phyloP scores from a whole-genome alignment of 1,140 invertebrate species.

The Brachionus calyciflorus region DNA sequence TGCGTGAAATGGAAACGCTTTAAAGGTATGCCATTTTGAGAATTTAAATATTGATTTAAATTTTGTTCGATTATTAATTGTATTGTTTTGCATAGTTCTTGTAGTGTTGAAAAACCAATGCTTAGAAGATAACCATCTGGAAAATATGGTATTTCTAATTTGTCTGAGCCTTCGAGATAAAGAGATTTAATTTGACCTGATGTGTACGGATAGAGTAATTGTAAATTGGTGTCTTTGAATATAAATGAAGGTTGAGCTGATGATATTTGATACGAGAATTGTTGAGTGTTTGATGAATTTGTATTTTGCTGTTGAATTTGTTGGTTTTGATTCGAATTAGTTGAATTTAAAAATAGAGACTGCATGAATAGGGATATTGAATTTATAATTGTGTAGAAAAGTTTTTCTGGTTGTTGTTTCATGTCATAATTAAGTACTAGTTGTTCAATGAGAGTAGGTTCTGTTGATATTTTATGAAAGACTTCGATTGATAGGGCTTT shows the following conservation, averaged over 20 bases:
- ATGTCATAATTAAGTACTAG: slow-evolving; percentile 73
- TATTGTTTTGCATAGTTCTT: slow-evolving; percentile 69
- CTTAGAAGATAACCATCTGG: slow-evolving; percentile 93
- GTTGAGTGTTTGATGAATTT: background rate
- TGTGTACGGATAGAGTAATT: slow-evolving; percentile 77
- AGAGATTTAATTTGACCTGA: slow-evolving; percentile 78
- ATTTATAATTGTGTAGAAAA: slow-evolving; percentile 87
- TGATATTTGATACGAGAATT: slow-evolving; percentile 24
- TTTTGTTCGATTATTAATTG: slow-evolving; percentile 53
- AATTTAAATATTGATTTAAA: background rate
- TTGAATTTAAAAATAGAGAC: slow-evolving; percentile 72
- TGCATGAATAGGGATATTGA: slow-evolving; percentile 91
- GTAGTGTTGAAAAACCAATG: slow-evolving; percentile 82
- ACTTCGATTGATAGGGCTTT: slow-evolving; percentile 88
- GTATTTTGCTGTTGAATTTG: background rate
- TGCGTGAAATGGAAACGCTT: background rate
- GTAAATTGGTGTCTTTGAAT: slow-evolving; percentile 84
- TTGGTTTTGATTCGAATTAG: background rate
- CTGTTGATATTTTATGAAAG: slow-evolving; percentile 77
- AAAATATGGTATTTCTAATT: slow-evolving; percentile 83
- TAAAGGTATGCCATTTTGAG: background rate
- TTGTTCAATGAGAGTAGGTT: slow-evolving; percentile 75
- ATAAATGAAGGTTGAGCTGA: slow-evolving; percentile 86
- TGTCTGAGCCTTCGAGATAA: slow-evolving; percentile 89
- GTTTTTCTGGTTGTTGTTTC: slow-evolving; percentile 61